Conservation (phyloP, 1,140 invertebrate genomes). For the Diprion similis region DNA sequence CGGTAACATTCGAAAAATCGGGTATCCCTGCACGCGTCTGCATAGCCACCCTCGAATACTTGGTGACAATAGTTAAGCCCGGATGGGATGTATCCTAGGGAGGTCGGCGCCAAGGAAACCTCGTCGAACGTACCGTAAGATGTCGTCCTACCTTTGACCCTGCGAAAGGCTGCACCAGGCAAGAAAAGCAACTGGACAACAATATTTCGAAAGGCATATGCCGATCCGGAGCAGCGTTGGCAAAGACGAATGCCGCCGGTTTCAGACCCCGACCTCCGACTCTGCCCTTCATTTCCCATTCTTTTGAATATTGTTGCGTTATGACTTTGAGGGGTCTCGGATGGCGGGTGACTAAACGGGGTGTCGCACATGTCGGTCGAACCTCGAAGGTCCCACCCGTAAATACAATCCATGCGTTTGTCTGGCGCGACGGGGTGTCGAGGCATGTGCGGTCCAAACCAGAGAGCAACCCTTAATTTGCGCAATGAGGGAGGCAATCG, state of each 20-base stretch:
- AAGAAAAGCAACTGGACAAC: no score
- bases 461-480: background rate
- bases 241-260: background rate
- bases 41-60: background rate
- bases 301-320: no score
- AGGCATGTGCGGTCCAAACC: background rate
- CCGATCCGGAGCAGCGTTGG: no score
- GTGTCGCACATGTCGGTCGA: background rate
- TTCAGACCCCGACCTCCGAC: no score
- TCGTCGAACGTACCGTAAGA: background rate
- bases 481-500: background rate
- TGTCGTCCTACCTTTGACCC: no score
- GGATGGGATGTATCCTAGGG: background rate
- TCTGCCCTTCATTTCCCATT: no score
- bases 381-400: background rate
- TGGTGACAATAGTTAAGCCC: background rate
- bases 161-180: no score
- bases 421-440: background rate
- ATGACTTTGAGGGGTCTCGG: no score
- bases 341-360: background rate
- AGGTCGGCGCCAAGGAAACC: background rate
- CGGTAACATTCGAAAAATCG: no score
- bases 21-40: background rate
- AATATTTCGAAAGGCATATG: no score
- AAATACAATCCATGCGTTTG: conserved; percentile 7